Base-by-base conservation (phyloP, 2,888 invertebrate genomes). In the Eupithecia dodoneata region DNA sequence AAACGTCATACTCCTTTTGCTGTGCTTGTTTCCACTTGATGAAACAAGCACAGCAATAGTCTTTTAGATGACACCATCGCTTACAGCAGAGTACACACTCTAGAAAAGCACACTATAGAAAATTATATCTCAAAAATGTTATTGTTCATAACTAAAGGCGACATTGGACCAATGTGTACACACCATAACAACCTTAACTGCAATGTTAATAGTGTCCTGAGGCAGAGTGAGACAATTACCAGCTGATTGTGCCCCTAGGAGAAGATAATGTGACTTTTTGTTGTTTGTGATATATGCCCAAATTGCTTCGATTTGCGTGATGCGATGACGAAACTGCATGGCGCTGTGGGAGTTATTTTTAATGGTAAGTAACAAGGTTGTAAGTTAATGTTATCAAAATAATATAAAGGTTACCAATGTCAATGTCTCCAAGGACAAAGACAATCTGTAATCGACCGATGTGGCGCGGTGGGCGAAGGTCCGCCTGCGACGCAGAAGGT, bases 231-330 rank as follows among this genome's bases (percentile, higher is more conserved):
- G 15, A 69, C 44, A 69, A 44, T 44, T 69, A n/a, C 42, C 45
- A n/a, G n/a, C 83, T 90, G 91, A 94, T 94, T 92, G 88, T 89
- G 89, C 92, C 91, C 89, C 85, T 86, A 84, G 90, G 93, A 88
- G 90, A 85, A 85, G 80, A 79, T 82, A 67, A 67, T 82, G 85
- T 87, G 67, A 69, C 18, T 69, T 69, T 85, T 85, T 85, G 81
- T 83, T 77, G 73, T 82, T 80, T 84, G 88, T 90, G 90, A 89
- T 87, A 88, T 91, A 90, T 89, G 90, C 81, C 84, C 86, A 87
- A 89, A 88, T 82, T 80, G 80, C 65, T 88, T 86, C 85, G 84
- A 83, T 89, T 89, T 74, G 87, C 89, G 88, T 87, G 86, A 84
- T 84, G 84, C 80, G 73, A 77, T 81, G 76, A 76, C 83, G 79